Evolutionary conservation across 2,113 vertebrate species (phyloP).

Genomic region (Eolophus roseicapilla): DNA sequence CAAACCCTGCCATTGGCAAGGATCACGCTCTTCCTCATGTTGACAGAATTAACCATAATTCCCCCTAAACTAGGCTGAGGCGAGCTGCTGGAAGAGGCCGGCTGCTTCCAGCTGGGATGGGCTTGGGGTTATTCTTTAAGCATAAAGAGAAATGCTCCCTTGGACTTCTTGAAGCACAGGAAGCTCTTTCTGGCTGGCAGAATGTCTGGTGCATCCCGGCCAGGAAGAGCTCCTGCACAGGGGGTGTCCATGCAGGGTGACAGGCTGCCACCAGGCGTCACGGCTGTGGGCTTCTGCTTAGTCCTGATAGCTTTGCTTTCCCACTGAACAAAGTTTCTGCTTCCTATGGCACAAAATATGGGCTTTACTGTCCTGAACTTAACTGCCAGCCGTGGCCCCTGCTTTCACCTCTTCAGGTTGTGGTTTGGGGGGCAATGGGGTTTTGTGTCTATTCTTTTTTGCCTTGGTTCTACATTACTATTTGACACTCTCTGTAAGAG

Average conservation of each 20-base stretch:
- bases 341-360: not conserved
- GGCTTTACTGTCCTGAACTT: not conserved
- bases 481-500: not conserved
- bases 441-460: not conserved
- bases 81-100: not conserved
- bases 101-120: too few species aligned
- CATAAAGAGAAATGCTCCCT: not conserved
- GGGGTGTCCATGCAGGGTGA: not conserved
- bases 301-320: not conserved
- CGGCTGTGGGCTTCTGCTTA: not conserved
- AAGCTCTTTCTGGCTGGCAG: not conserved
- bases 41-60: not conserved
- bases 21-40: accelerated
- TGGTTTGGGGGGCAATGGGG: not conserved
- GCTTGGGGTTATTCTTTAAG: not conserved
- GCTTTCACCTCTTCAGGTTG: too few species aligned
- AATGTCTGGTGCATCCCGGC: not conserved
- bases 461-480: not conserved
- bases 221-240: accelerated
- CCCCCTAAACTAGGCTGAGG: not conserved
- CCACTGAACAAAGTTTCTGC: not conserved
- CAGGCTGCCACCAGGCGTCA: not conserved
- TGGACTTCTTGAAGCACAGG: accelerated
- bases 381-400: too few species aligned
- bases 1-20: not conserved